Evolutionary conservation across 2,113 vertebrate species (phyloP).

Genomic region (Tympanuchus pallidicinctus): DNA sequence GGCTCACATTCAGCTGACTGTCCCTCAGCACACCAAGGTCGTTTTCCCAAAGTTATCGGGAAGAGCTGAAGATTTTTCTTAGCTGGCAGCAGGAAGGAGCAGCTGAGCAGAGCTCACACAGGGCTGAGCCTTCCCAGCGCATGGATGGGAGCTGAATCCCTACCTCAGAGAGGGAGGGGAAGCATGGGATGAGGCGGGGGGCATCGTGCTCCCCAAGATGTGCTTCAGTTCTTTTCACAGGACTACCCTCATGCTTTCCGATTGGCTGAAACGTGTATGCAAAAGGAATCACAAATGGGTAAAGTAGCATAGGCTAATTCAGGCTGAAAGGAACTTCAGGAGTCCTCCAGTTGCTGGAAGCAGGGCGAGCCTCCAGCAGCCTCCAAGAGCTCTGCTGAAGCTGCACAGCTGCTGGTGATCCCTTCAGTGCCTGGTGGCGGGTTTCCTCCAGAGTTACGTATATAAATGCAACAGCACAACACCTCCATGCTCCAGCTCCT

Average conservation of each 20-base stretch:
- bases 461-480: not conserved
- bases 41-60: too few species aligned
- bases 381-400: not conserved
- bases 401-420: not conserved
- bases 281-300: not conserved
- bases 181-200: not conserved
- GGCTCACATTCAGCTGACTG: too few species aligned
- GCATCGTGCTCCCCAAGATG: not conserved
- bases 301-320: not conserved
- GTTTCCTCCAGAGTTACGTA: not conserved
- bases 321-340: not conserved
- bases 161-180: not conserved
- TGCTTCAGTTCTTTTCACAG: not conserved
- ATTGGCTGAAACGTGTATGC: not conserved
- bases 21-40: too few species aligned
- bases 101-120: not conserved
- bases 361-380: not conserved
- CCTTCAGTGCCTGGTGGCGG: not conserved
- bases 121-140: not conserved
- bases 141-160: fast-evolving
- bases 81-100: fast-evolving
- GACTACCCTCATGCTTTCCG: not conserved
- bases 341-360: not conserved
- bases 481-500: not conserved
- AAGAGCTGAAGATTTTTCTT: not conserved